Evolutionary conservation across 2,797 vertebrate species (phyloP), one percentile per base, ranked within the genome.

Genomic region (Loriculus beryllinus): DNA sequence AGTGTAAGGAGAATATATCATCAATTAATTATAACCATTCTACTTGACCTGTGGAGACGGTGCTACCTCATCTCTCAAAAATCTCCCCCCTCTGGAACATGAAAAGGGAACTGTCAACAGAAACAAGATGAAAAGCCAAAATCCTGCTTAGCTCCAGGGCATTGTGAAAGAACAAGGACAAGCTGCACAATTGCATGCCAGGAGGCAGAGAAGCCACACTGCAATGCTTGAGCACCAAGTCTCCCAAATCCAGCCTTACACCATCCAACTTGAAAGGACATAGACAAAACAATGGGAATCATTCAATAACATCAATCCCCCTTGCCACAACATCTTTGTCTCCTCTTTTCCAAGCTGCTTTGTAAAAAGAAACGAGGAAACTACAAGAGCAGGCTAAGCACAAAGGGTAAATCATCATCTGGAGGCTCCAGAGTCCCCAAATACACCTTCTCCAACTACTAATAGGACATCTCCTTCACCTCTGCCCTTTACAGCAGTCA

Each of bases 71-170:
- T 43, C 52, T 31, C 57, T n/a, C 82, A 20, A 19, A 70, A 56
- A n/a, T 14, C 62, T 45, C 45, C 65, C 26, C 29, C 26, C 29
- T 49, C 3, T 3, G 33, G 18, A 77, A 43, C 0, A 0, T 10
- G 31, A 40, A 37, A 14, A 78, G 47, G 28, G 42, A 62, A 47
- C 4, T 21, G 31, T 29, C 9, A 40, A 49, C 6, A 68, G 52
- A 29, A 64, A 37, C 3, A 19, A 56, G 23, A 22, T 2, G 3
- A 45, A 71, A 78, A 37, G 40, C 14, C 65, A 20, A 57, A 86
- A 70, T 39, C 22, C 29, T 19, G 14, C 47, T 60, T 15, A 15
- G 40, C 43, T 33, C 22, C 43, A 57, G 56, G 59, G 40, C 26
- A 8, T 1, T 0, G 2, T 3, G 35, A 70, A 28, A 1, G 33